phyloP scores from a whole-genome alignment of 2,113 vertebrate species.

The Chaetura pelagica region DNA sequence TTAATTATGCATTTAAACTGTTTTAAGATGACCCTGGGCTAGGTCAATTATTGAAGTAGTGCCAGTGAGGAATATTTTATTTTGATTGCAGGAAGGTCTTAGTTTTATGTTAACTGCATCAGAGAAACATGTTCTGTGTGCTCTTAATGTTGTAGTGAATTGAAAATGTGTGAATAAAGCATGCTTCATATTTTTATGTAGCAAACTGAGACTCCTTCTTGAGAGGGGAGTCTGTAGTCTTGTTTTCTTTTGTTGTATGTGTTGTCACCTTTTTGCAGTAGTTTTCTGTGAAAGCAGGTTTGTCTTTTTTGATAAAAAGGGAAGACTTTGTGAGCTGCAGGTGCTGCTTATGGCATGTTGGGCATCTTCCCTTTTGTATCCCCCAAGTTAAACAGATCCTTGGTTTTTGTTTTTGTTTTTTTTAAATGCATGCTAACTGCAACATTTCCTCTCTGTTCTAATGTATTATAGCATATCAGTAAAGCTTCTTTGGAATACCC shows the following conservation, averaged over 20 bases:
- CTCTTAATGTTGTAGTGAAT: background rate
- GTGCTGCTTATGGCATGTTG: background rate
- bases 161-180: background rate
- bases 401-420: background rate
- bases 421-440: background rate
- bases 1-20: conserved; percentile 76
- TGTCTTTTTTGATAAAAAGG: background rate
- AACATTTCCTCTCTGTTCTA: conserved; percentile 44
- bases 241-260: background rate
- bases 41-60: conserved; percentile 72
- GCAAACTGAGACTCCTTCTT: background rate
- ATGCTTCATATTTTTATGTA: background rate
- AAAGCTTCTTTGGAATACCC: conserved; percentile 68
- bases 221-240: background rate
- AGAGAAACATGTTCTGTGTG: conserved; percentile 17
- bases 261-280: background rate
- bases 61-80: conserved; percentile 62
- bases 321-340: background rate
- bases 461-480: conserved; percentile 70
- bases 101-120: conserved; percentile 49
- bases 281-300: background rate
- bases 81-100: conserved; percentile 63
- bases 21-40: conserved; percentile 68
- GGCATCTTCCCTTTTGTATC: background rate
- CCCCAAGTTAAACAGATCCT: background rate